Conservation (phyloP, 2,113 vertebrate genomes). For the Alethe castanea region DNA sequence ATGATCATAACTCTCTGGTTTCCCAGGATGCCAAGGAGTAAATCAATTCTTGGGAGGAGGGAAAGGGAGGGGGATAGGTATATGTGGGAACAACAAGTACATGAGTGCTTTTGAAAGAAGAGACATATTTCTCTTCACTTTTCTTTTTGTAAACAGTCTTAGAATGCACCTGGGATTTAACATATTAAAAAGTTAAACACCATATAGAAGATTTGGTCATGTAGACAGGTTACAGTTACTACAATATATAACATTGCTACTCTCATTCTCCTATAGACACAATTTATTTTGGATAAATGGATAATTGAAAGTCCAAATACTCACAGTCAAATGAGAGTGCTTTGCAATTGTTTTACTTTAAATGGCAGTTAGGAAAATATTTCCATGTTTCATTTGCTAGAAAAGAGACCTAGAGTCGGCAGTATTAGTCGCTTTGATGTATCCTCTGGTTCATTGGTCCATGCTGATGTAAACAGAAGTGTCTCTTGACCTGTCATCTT, state of each 20-base stretch:
- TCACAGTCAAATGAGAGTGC: neutral
- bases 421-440: conserved; percentile 4
- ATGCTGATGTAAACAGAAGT: conserved; percentile 41
- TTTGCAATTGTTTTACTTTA: neutral
- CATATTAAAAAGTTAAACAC: neutral
- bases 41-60: neutral
- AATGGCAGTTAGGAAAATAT: neutral
- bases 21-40: neutral
- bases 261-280: neutral
- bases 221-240: neutral
- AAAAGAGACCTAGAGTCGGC: neutral
- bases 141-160: neutral
- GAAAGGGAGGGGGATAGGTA: neutral
- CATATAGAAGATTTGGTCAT: neutral
- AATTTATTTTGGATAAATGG: neutral
- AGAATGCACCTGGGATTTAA: neutral
- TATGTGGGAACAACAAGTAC: neutral
- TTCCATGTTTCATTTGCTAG: neutral
- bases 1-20: neutral
- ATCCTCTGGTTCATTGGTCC: neutral
- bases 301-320: neutral
- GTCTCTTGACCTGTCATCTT: conserved; percentile 40
- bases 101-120: neutral
- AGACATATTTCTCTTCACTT: neutral
- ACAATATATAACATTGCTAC: neutral